Evolutionary conservation across 2,113 vertebrate species (phyloP).

Genomic region (Protomyctophum bolini): DNA sequence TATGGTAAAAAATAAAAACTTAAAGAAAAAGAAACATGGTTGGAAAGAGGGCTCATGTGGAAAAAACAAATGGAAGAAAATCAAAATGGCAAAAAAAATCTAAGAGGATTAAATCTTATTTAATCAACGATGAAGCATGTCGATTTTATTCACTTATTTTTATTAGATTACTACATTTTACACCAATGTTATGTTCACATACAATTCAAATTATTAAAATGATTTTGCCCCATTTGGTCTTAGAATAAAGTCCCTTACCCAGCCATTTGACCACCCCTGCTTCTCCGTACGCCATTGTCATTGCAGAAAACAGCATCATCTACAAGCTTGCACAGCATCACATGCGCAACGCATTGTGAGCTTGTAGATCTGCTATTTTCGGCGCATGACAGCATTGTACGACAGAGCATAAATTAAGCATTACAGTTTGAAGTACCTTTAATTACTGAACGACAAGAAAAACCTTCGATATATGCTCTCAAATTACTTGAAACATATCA

Average conservation of each 20-base stretch:
- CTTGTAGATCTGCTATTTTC: too few species aligned
- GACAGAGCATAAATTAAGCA: too few species aligned
- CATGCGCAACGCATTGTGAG: too few species aligned
- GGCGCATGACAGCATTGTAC: too few species aligned
- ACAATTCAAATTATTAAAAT: slow-evolving; percentile 75
- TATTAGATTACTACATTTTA: slow-evolving; percentile 94
- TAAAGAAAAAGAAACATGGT: slow-evolving; percentile 25
- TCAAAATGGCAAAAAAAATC: slow-evolving; percentile 62
- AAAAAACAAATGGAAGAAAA: neutral
- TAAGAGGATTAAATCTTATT: slow-evolving; percentile 43
- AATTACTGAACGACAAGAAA: slow-evolving; percentile 35
- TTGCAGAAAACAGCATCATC: too few species aligned
- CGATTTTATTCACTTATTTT: slow-evolving; percentile 78
- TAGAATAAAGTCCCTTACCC: slow-evolving; percentile 3
- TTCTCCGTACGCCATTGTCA: too few species aligned
- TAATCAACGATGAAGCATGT: slow-evolving; percentile 82
- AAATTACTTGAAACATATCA: neutral
- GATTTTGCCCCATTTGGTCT: slow-evolving; percentile 67
- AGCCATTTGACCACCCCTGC: slow-evolving; percentile 20
- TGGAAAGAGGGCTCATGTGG: neutral
- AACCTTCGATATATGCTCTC: slow-evolving; percentile 17
- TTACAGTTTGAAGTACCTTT: too few species aligned
- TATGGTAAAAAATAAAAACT: slow-evolving; percentile 85
- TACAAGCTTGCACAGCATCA: too few species aligned
- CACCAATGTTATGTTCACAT: slow-evolving; percentile 90